These are phyloP conservation scores for Ginglymostoma cirratum DNA, from an alignment of 2,113 vertebrate genomes.

Conservation along the genomic window DNA sequence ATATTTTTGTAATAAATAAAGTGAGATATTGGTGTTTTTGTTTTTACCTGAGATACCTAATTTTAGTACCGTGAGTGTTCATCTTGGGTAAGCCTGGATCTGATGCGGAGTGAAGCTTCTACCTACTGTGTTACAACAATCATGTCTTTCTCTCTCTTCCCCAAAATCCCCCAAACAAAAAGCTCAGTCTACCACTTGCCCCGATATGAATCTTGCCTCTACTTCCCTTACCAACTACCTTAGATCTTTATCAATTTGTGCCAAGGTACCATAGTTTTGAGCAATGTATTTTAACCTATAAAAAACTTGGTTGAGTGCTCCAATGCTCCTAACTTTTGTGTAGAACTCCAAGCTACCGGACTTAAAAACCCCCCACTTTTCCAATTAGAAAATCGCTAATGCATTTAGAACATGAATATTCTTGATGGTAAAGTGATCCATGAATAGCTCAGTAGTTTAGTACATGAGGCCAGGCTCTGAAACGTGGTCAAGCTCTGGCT, in stretches of 20 bases:
- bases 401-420: background rate
- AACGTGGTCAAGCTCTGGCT: background rate
- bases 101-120: background rate
- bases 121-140: background rate
- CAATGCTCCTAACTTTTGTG: background rate
- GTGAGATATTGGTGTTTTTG: background rate
- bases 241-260: background rate
- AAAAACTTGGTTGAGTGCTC: background rate
- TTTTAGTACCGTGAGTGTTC: background rate
- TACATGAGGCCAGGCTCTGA: background rate
- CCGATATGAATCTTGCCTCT: background rate
- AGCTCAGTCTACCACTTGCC: background rate
- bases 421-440: background rate
- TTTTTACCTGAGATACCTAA: background rate
- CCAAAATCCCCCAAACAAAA: background rate
- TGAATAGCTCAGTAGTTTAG: background rate
- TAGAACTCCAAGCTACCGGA: background rate
- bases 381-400: background rate
- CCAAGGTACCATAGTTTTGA: background rate
- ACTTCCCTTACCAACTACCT: background rate
- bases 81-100: background rate
- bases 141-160: background rate
- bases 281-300: background rate
- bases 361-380: background rate
- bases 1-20: background rate